These are phyloP conservation scores for Phthorimaea operculella DNA, from an alignment of 1,140 invertebrate species.

Conservation along the genomic window DNA sequence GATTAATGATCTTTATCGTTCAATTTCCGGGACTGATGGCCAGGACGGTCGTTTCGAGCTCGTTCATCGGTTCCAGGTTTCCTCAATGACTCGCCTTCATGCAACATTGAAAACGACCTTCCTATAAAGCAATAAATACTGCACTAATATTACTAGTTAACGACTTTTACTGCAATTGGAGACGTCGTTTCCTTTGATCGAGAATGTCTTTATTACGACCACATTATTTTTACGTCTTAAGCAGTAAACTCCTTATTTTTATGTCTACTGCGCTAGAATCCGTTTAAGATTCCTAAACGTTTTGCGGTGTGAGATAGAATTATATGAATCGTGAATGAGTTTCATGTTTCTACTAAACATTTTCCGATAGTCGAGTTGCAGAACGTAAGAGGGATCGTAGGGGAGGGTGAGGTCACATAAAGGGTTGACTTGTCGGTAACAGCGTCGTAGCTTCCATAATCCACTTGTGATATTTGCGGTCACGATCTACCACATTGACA, in stretches of 20 bases:
- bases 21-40: constrained; percentile 30
- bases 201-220: background rate
- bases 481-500: background rate
- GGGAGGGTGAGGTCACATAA: background rate
- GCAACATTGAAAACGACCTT: background rate
- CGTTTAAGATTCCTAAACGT: no score
- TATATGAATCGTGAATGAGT: no score
- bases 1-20: constrained; percentile 27
- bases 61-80: background rate
- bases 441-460: background rate
- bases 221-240: background rate
- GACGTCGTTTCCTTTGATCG: background rate
- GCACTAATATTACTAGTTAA: background rate
- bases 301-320: no score
- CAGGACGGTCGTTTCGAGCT: background rate
- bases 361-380: no score
- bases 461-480: background rate
- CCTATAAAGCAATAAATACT: background rate
- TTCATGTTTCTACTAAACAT: no score
- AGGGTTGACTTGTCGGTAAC: background rate
- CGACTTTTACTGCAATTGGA: background rate
- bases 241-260: no score
- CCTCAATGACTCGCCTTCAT: no score
- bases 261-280: no score
- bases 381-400: no score